Evolutionary conservation across 2,888 invertebrate species (phyloP), one percentile per base, ranked within the genome.

Genomic region (Eupeodes latifasciatus): DNA sequence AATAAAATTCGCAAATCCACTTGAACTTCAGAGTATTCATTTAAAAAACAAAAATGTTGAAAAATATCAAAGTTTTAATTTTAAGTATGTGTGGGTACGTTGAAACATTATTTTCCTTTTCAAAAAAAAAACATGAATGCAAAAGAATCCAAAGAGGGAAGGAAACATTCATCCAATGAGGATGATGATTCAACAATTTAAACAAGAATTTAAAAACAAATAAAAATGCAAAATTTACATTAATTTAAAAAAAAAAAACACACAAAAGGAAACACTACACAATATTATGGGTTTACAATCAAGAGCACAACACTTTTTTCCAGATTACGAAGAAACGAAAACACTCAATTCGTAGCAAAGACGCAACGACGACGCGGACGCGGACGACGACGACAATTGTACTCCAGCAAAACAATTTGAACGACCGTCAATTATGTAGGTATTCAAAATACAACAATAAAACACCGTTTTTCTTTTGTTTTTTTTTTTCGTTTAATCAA

Each of bases 1-100:
- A 66, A 81, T 74, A 14, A 55, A 85, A 74, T 77, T 67, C 72
- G 61, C 80, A 87, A 27, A 74, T 87, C 84, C 87, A 77, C 87
- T 87, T 77, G 80, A 84, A 53, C 67, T 71, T 69, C 40, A 81
- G 19, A 47, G 10, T 11, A 69, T 49, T n/a, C 72, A 57, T 78
- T 81, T 40, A 7, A 40, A 40, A 40, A 40, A 40, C 40, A 4
- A 40, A 7, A 40, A 27, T 55, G 6, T 55, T 19, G 0, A 57
- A 27, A 57, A 2, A 34, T 2, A 27, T 27, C 12, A 12, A 55
- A 0, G 19, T 12, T 57, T 27, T 59, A 7, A 57, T 27, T 19
- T 57, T 59, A n/a, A n/a, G n/a, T n/a, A n/a, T 27, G 34, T 34
- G 6, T 59, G 7, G 11, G 6, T 64, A 19, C 64, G n/a, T 2